Conservation (phyloP, 2,113 vertebrate genomes). For the Cochlearius cochlearius region DNA sequence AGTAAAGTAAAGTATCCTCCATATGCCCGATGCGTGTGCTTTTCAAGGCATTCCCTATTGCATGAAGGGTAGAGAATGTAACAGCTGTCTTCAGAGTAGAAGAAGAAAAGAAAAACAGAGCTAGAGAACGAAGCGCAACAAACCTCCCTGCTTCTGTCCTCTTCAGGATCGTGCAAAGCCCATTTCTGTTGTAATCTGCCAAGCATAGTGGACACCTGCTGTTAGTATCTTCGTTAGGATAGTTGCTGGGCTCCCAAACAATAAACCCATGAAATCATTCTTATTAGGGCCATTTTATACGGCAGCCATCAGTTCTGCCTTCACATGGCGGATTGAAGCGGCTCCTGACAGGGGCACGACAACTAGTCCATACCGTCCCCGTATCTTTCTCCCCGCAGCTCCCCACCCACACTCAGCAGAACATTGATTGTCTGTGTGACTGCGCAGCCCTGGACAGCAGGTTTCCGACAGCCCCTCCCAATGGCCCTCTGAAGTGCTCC, state of each 20-base stretch:
- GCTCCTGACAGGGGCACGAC: not conserved
- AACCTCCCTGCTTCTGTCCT: not conserved
- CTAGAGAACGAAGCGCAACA: not conserved
- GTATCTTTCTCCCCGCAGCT: not conserved
- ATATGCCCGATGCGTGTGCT: not conserved
- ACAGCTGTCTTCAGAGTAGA: not conserved
- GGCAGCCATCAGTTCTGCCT: not conserved
- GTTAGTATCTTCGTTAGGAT: not conserved
- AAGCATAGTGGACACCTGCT: not conserved
- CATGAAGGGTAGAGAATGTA: not conserved
- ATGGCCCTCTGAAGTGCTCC: not conserved
- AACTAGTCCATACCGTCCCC: not conserved
- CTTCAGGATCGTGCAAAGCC: not conserved
- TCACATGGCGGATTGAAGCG: not conserved
- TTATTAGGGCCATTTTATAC: not conserved
- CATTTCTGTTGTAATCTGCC: not conserved
- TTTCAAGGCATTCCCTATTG: not conserved
- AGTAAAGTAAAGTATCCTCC: not conserved
- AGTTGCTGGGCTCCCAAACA: not conserved
- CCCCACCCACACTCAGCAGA: not conserved
- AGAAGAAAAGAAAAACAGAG: not conserved
- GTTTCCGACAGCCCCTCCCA: not conserved
- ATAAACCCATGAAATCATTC: not conserved
- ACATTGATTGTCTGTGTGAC: not conserved
- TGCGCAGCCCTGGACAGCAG: not conserved